phyloP scores from a whole-genome alignment of 2,888 invertebrate genomes.

The Dione vanillae region DNA sequence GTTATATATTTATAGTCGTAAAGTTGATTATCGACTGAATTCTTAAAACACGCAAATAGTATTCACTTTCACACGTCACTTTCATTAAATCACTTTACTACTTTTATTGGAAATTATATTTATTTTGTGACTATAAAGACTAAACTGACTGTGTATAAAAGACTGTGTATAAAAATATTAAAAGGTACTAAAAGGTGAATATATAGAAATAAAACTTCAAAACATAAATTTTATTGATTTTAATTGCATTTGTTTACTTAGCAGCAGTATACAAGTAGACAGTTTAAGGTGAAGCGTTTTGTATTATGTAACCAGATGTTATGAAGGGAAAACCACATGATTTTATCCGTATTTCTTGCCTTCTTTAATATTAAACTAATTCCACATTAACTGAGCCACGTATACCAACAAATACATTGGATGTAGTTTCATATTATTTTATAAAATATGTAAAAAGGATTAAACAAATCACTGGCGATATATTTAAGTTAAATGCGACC shows the following conservation, averaged over 20 bases:
- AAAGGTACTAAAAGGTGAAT: no score
- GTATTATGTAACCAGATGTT: conserved; percentile 48
- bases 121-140: no score
- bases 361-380: conserved; percentile 37
- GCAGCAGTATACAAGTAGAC: conserved; percentile 55
- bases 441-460: conserved; percentile 43
- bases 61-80: no score
- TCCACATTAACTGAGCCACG: conserved; percentile 45
- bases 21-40: no score
- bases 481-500: conserved; percentile 57
- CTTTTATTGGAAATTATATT: no score
- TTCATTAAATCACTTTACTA: no score
- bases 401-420: conserved; percentile 52
- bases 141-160: no score
- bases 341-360: conserved; percentile 42
- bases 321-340: conserved; percentile 39
- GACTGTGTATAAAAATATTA: no score
- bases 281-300: conserved; percentile 41
- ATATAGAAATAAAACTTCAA: conserved; percentile 33
- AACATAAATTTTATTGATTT: conserved; percentile 58
- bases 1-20: no score
- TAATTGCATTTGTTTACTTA: conserved; percentile 68
- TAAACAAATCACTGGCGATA: conserved; percentile 48
- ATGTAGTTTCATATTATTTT: conserved; percentile 45
- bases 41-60: no score